Conservation (phyloP, 2,797 vertebrate genomes). For the Micromesistius poutassou region DNA sequence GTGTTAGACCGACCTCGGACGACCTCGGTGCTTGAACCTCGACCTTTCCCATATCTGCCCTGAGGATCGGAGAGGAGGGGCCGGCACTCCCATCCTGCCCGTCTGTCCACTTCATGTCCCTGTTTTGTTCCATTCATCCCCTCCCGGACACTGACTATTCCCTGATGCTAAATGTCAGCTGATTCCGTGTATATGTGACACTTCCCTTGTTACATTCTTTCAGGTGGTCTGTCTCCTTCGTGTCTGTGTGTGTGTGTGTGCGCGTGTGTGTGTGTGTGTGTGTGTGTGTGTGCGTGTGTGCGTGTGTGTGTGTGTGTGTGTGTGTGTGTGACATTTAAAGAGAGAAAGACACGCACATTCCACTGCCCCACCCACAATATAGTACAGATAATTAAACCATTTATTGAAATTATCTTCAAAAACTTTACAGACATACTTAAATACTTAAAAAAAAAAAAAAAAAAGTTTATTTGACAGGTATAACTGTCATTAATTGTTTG, state of each 20-base stretch:
- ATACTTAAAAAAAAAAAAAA: no score
- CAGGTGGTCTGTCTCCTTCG: not conserved
- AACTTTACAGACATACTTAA: not conserved
- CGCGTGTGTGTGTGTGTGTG: no score
- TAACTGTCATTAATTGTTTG: not conserved
- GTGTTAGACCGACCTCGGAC: conserved; percentile 30
- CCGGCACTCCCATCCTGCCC: conserved; percentile 55
- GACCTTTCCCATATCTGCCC: conserved; percentile 52
- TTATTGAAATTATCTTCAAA: not conserved
- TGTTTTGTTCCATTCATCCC: conserved; percentile 16
- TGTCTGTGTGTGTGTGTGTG: no score
- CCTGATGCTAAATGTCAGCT: not conserved
- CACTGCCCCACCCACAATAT: not conserved
- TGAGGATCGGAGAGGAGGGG: conserved; percentile 26
- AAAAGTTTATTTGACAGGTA: not conserved
- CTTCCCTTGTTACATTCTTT: not conserved
- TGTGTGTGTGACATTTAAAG: not conserved
- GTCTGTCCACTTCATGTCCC: conserved; percentile 34
- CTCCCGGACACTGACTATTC: conserved; percentile 23
- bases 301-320: not conserved
- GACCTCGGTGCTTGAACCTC: conserved; percentile 43
- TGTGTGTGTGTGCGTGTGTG: no score
- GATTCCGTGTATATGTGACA: not conserved
- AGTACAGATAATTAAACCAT: not conserved
- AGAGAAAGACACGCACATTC: not conserved